A percentile compares a stretch with the other conserved stretches of the same genome.
Conservation (phyloP, 2,113 vertebrate species). For the Sus scrofa region DNA sequence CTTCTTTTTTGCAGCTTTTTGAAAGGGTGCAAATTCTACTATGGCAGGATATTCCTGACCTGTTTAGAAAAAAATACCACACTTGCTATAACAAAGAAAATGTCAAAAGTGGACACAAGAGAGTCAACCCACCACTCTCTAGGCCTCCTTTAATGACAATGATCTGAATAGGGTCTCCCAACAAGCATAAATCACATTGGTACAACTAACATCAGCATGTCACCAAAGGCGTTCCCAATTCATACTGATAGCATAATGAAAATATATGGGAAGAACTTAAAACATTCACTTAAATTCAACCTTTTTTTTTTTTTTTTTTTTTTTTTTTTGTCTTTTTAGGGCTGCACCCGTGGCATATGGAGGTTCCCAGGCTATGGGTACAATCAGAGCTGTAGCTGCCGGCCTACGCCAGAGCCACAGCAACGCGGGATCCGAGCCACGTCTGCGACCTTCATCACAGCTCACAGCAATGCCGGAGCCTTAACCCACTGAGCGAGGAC, state of each 20-base stretch:
- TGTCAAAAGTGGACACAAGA: slow-evolving; percentile 47
- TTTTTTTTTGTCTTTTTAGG: no score
- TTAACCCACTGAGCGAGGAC: no score
- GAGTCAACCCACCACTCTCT: slow-evolving; percentile 32
- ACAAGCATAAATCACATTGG: slow-evolving; percentile 1
- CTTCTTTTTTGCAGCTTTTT: slow-evolving; percentile 98
- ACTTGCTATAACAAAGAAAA: slow-evolving; percentile 66
- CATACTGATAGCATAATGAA: slow-evolving; percentile 23
- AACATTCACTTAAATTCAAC: slow-evolving; percentile 56
- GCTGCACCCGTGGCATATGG: no score
- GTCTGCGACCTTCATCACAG: no score
- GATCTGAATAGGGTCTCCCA: slow-evolving; percentile 50
- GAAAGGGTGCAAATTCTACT: slow-evolving; percentile 99
- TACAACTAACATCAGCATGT: slow-evolving; percentile 46
- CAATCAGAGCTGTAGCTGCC: no score
- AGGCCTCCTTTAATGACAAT: slow-evolving; percentile 12
- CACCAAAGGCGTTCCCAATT: not conserved
- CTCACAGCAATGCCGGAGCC: no score
- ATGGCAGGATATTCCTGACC: slow-evolving; percentile 98
- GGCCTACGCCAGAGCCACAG: no score
- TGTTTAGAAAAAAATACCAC: slow-evolving; percentile 80
- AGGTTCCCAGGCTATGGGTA: no score
- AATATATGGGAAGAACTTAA: slow-evolving; percentile 11
- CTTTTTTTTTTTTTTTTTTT: no score
- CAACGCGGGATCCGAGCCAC: no score